phyloP scores from a whole-genome alignment of 2,888 invertebrate genomes.

The Drosophila mulleri region DNA sequence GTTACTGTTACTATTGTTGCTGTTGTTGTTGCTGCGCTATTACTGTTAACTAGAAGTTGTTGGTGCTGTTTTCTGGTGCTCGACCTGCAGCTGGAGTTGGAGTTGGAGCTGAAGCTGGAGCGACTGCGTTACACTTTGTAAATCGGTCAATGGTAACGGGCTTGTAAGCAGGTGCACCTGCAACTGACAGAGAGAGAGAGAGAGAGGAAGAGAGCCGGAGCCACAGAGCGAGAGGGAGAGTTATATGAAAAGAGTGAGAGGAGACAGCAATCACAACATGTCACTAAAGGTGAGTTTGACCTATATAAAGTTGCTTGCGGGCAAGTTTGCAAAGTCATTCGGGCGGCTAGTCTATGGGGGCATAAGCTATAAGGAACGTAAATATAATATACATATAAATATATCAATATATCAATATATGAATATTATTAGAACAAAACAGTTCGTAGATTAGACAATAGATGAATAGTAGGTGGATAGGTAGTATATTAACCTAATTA shows the following conservation, averaged over 20 bases:
- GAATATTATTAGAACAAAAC: too few species aligned
- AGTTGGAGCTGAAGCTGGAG: constrained; percentile 12
- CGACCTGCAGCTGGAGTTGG: constrained; percentile 12
- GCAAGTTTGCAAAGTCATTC: constrained; percentile 9
- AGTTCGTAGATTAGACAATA: too few species aligned
- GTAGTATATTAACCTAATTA: too few species aligned
- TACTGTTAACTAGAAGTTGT: constrained; percentile 54
- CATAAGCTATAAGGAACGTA: neutral
- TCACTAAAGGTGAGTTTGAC: constrained; percentile 75
- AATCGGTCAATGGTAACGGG: constrained; percentile 77
- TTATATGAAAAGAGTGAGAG: constrained; percentile 3
- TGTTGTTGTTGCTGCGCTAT: constrained; percentile 33
- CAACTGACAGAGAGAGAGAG: constrained; percentile 30
- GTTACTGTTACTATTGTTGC: constrained; percentile 41
- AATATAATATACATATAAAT: neutral
- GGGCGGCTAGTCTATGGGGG: constrained; percentile 6
- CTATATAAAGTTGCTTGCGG: constrained; percentile 32
- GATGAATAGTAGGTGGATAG: too few species aligned
- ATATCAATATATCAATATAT: too few species aligned
- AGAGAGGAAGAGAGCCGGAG: neutral
- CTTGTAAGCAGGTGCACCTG: constrained; percentile 72
- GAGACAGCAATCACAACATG: constrained; percentile 54
- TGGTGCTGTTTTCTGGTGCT: constrained; percentile 24
- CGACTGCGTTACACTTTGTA: constrained; percentile 61
- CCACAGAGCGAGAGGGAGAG: constrained; percentile 11